A percentile compares a stretch with the other conserved stretches of the same genome.
Evolutionary conservation across 1,140 invertebrate genomes (phyloP).

Genomic region (Lucilia cuprina): DNA sequence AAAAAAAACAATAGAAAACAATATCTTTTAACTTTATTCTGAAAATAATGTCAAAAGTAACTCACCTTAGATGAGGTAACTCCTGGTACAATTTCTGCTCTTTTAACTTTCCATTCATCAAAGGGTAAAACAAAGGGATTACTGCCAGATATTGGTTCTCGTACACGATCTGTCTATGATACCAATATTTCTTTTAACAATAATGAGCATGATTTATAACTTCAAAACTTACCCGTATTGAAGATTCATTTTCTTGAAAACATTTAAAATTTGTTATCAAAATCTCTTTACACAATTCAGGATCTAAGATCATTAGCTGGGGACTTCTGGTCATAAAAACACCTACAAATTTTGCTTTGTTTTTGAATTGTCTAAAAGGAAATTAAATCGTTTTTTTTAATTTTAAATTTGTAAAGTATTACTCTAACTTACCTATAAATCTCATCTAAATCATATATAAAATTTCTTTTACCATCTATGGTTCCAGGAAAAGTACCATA

Average conservation of each 20-base stretch:
- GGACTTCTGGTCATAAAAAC: slow-evolving; percentile 63
- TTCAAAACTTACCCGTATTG: slow-evolving; percentile 28
- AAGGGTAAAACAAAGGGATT: slow-evolving; percentile 64
- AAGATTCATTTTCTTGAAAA: slow-evolving; percentile 56
- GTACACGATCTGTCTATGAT: slow-evolving; percentile 39
- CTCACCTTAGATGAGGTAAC: slow-evolving; percentile 62
- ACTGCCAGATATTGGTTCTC: slow-evolving; percentile 59
- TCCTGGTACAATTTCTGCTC: slow-evolving; percentile 65
- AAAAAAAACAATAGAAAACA: background rate
- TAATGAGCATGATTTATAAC: background rate
- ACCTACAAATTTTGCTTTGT: slow-evolving; percentile 56
- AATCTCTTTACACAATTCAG: slow-evolving; percentile 64
- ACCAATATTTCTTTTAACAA: background rate
- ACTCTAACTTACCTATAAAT: slow-evolving; percentile 49
- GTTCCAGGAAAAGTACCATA: slow-evolving; percentile 64
- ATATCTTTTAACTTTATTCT: background rate
- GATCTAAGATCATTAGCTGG: slow-evolving; percentile 64
- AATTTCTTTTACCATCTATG: slow-evolving; percentile 45
- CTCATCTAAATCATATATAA: slow-evolving; percentile 49
- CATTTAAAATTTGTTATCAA: slow-evolving; percentile 64
- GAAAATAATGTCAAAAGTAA: background rate
- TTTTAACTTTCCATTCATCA: slow-evolving; percentile 65
- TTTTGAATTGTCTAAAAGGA: slow-evolving; percentile 52
- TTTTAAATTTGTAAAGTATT: no score
- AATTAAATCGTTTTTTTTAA: background rate